phyloP scores from a whole-genome alignment of 2,113 vertebrate species.

The Turdus rufiventris region DNA sequence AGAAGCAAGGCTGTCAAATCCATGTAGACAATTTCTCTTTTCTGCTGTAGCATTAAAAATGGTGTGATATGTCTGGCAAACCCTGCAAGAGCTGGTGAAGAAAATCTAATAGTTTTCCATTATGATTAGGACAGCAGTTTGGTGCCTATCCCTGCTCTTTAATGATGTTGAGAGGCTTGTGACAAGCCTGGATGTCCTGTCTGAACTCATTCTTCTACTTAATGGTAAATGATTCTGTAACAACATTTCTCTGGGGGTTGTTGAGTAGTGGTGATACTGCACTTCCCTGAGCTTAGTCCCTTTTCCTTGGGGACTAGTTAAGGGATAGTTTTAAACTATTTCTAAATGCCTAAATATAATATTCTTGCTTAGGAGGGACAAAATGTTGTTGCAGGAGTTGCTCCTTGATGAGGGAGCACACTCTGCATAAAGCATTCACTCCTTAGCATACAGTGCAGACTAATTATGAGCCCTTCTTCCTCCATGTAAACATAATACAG shows the following conservation, averaged over 20 bases:
- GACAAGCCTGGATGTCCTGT: neutral
- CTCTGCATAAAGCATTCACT: neutral
- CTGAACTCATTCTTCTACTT: neutral
- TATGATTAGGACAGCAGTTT: neutral
- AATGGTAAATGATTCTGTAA: neutral
- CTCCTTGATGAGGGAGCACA: neutral
- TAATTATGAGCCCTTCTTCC: neutral
- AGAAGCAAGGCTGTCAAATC: neutral
- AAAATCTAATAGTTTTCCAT: neutral
- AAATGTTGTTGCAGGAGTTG: neutral
- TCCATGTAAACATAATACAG: neutral
- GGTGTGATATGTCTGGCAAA: neutral
- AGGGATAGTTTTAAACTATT: neutral
- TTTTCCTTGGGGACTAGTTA: neutral
- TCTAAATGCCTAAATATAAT: neutral
- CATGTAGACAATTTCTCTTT: fast-evolving
- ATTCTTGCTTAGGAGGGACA: neutral
- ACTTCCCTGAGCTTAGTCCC: neutral
- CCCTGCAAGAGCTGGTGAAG: neutral
- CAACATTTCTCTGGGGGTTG: neutral
- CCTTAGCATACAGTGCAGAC: neutral
- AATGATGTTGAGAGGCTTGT: neutral
- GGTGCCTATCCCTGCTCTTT: neutral
- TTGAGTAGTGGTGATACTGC: neutral
- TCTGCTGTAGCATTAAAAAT: neutral